Evolutionary conservation across 1,140 invertebrate genomes (phyloP).

Genomic region (Drosophila lowei): DNA sequence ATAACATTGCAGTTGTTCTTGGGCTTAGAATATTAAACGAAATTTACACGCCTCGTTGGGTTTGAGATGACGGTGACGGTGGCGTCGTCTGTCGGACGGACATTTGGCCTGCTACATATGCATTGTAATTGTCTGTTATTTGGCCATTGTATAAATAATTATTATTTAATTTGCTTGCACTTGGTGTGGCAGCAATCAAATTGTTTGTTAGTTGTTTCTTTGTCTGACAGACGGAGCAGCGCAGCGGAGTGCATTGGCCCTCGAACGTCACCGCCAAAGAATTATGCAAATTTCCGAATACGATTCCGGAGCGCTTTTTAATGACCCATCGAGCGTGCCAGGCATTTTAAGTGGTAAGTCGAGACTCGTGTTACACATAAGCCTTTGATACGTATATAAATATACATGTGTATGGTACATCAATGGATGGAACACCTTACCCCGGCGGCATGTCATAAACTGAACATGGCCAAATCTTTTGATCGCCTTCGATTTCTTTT

Average conservation of each 20-base stretch:
- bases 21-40: conserved; percentile 66
- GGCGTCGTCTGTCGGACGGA: conserved; percentile 8
- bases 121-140: conserved; percentile 57
- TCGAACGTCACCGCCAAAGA: conserved; percentile 14
- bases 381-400: not conserved
- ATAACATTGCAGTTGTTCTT: conserved; percentile 12
- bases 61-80: conserved; percentile 12
- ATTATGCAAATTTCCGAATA: conserved; percentile 52
- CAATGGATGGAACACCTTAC: conserved; percentile 27
- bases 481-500: not conserved
- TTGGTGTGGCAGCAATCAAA: conserved; percentile 47
- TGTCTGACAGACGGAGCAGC: conserved; percentile 25
- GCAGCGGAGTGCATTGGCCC: conserved; percentile 43
- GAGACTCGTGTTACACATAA: too few relatives aligned
- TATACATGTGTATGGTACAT: conserved; percentile 11
- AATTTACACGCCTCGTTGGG: conserved; percentile 62
- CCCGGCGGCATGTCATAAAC: conserved; percentile 53
- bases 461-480: conserved; percentile 24
- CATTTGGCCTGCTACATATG: conserved; percentile 53
- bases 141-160: conserved; percentile 71
- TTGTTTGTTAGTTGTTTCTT: conserved; percentile 63
- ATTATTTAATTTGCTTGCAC: conserved; percentile 72
- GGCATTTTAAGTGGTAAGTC: conserved; percentile 45
- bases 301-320: conserved; percentile 55
- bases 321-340: conserved; percentile 42